Base-by-base conservation (phyloP, 37 sponge, comb jelly and placozoan genomes). In the Eunapius fragilis region DNA sequence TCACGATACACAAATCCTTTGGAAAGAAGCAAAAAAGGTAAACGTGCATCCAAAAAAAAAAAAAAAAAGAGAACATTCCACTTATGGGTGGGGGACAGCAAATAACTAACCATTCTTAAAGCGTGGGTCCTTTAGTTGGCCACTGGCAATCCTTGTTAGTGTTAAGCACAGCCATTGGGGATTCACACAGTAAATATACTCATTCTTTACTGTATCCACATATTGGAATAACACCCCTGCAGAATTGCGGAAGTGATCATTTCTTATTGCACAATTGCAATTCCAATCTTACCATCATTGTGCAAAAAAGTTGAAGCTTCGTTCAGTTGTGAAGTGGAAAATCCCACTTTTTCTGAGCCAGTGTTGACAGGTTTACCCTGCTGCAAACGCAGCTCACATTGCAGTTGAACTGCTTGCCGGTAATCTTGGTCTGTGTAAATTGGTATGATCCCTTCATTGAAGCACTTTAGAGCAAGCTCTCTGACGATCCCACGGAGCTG, bases 111-210 rank as follows among this genome's bases (percentile, higher is more conserved):
- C 95, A 74, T 87, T 84, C 67, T 79, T 91, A 67, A 85, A 86
- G 75, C 37, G 89, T 0, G 90, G 77, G 71, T 89, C 84, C 38
- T 71, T 48, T 71, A 86, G 85, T 41, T 50, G 75, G 27, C 89
- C 82, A n/a, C 90, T 81, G 69, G 90, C 72, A 58, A 95, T 85
- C n/a, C 77, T 86, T 25, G 96, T 81, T 11, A 92, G 75, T 78
- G 87, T 84, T 19, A 80, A 68, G 70, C 96, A 88, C 14, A 95
- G 88, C 96, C 96, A 95, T 78, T 95, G 96, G 34, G 96, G 96
- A 74, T 95, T 85, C 26, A 95, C 73, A 68, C 92, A 95, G 91
- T 90, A 95, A 77, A 95, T 84, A 35, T 90, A 82, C 31, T 88
- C 88, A 77, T 69, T 76, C 49, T 87, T 77, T 11, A 81, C 83